Evolutionary conservation across 92 coral and sea anemone species (phyloP).

Genomic region (Epizoanthus illoricatus): DNA sequence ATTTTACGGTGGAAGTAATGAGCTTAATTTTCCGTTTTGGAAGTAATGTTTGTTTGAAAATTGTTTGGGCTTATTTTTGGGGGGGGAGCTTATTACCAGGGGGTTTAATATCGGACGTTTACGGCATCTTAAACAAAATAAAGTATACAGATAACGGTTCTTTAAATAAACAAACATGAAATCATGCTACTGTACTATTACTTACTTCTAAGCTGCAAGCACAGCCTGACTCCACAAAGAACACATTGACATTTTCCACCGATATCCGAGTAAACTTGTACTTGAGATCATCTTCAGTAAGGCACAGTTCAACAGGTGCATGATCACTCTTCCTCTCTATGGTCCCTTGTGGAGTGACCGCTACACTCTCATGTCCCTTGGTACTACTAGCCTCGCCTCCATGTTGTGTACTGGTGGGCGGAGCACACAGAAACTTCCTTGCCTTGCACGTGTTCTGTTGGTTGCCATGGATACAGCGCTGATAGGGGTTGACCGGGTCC

Average conservation of each 20-base stretch:
- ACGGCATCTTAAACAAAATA: too few relatives aligned
- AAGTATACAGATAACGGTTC: too few relatives aligned
- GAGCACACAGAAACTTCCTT: slow-evolving; percentile 5
- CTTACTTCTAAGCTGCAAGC: slow-evolving; percentile 94
- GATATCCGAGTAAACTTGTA: slow-evolving; percentile 90
- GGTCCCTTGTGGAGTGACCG: slow-evolving; percentile 45
- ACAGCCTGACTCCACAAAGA: slow-evolving; percentile 86
- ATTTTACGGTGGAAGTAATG: too few relatives aligned
- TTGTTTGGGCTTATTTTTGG: too few relatives aligned
- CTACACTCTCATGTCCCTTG: slow-evolving; percentile 26
- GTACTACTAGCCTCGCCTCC: slow-evolving; percentile 20
- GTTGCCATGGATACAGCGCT: slow-evolving; percentile 91
- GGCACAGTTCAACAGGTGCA: slow-evolving; percentile 57
- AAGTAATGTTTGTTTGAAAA: too few relatives aligned
- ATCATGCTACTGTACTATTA: background rate
- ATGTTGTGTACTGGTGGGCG: background rate
- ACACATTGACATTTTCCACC: slow-evolving; percentile 77
- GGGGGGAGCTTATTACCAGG: too few relatives aligned
- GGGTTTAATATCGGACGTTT: too few relatives aligned
- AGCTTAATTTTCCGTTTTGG: too few relatives aligned
- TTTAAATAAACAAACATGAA: background rate
- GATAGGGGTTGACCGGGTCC: slow-evolving; percentile 67
- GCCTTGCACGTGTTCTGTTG: slow-evolving; percentile 72
- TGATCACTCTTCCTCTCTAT: slow-evolving; percentile 33
- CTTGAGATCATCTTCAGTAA: slow-evolving; percentile 89